These are phyloP conservation scores for Gadus chalcogrammus DNA, from an alignment of 2,113 vertebrate genomes.

Conservation along the genomic window DNA sequence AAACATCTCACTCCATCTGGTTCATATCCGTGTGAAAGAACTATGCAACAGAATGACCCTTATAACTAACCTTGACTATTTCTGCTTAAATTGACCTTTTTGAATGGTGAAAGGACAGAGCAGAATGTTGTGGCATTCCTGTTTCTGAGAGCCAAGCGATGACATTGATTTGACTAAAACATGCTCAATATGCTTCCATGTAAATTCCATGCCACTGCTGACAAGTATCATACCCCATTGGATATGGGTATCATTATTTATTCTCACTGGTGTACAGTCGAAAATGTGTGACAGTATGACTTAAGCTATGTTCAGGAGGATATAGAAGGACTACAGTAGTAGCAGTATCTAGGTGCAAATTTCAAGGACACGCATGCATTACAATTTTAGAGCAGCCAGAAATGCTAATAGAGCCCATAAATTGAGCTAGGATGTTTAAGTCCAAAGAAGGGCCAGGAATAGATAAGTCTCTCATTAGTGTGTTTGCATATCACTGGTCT, in stretches of 20 bases:
- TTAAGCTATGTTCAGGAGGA: conserved; percentile 23
- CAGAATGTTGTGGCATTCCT: no score
- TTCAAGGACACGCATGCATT: conserved; percentile 66
- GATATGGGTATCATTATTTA: not conserved
- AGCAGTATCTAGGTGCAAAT: conserved; percentile 38
- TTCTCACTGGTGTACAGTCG: conserved; percentile 2
- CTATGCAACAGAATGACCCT: no score
- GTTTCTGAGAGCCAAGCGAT: no score
- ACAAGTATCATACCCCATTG: not conserved
- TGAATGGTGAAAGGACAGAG: no score
- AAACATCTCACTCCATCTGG: no score
- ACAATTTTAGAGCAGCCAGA: conserved; percentile 51
- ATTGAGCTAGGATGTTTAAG: conserved; percentile 34
- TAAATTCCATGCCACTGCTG: not conserved
- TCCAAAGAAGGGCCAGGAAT: conserved; percentile 35
- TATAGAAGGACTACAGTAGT: conserved; percentile 37
- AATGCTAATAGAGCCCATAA: conserved; percentile 55
- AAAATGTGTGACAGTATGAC: conserved; percentile 23
- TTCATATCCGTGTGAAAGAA: no score
- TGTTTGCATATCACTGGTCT: conserved; percentile 54
- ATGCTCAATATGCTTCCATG: no score
- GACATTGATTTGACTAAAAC: no score
- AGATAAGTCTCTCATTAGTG: conserved; percentile 64
- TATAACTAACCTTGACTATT: no score
- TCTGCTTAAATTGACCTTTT: no score